Evolutionary conservation across 2,797 vertebrate species (phyloP).

Genomic region (Melanotaenia nigrans): DNA sequence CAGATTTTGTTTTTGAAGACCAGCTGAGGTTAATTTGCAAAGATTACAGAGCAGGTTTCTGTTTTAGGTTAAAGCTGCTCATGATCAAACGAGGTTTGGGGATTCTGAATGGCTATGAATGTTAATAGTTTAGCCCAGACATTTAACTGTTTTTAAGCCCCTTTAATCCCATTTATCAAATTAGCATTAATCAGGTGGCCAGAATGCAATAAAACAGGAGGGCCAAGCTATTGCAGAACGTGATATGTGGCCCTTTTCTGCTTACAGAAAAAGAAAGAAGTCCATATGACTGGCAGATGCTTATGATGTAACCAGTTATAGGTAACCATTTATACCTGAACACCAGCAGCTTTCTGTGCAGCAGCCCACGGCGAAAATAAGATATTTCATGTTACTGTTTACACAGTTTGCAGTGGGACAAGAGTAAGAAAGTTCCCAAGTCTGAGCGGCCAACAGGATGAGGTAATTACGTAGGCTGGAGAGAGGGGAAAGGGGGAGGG

Average conservation of each 20-base stretch:
- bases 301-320: not conserved
- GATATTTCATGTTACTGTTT: not conserved
- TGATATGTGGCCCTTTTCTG: not conserved
- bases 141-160: not conserved
- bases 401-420: slow-evolving; percentile 46
- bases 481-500: slow-evolving; percentile 72
- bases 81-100: slow-evolving; percentile 39
- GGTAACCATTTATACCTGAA: slow-evolving; percentile 13
- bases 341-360: not conserved
- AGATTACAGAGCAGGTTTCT: slow-evolving; percentile 45
- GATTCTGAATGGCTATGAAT: slow-evolving; percentile 10
- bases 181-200: not conserved
- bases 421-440: slow-evolving; percentile 70
- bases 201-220: not conserved
- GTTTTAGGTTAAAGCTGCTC: slow-evolving; percentile 38
- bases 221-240: not conserved
- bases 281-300: not conserved
- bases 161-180: not conserved
- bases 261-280: not conserved
- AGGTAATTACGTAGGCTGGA: slow-evolving; percentile 80
- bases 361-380: not conserved
- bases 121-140: not conserved
- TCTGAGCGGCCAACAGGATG: slow-evolving; percentile 76
- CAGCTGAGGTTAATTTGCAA: slow-evolving; percentile 4
- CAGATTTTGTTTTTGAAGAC: slow-evolving; percentile 32